These are phyloP conservation scores for Nannobrachium achirus DNA, from an alignment of 2,113 vertebrate species.

Conservation along the genomic window DNA sequence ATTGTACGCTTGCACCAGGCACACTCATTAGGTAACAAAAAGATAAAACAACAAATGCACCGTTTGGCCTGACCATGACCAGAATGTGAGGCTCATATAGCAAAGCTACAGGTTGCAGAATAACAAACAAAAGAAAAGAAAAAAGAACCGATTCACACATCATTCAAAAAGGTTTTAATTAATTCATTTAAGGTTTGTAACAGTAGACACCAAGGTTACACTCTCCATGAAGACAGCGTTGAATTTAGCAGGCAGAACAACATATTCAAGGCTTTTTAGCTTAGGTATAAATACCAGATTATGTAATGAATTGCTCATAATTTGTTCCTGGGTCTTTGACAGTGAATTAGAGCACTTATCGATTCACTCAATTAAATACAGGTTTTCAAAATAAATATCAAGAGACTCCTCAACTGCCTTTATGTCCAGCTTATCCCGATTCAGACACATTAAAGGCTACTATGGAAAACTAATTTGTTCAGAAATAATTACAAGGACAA, in stretches of 20 bases:
- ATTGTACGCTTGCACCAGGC: neutral
- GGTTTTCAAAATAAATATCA: conserved; percentile 78
- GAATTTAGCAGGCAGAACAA: no score
- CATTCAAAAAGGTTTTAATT: no score
- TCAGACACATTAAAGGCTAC: conserved; percentile 76
- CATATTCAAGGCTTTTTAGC: neutral
- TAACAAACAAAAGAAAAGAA: no score
- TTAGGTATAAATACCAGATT: conserved; percentile 55
- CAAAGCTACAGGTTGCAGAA: no score
- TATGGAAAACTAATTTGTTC: conserved; percentile 77
- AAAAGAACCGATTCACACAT: no score
- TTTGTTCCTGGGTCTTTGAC: conserved; percentile 61
- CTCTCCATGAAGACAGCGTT: no score
- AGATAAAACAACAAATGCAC: no score
- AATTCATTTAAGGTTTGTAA: no score
- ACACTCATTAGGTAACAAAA: no score
- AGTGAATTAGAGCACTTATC: conserved; percentile 73
- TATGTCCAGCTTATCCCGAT: conserved; percentile 75
- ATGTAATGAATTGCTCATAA: conserved; percentile 69
- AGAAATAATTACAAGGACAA: conserved; percentile 75
- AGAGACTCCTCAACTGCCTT: conserved; percentile 73
- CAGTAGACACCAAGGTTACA: no score
- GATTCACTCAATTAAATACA: conserved; percentile 82
- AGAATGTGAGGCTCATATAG: no score
- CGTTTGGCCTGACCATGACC: no score